A percentile compares a stretch with the other conserved stretches of the same genome.
phyloP scores from a whole-genome alignment of 2,113 vertebrate genomes.

The Axis porcinus region DNA sequence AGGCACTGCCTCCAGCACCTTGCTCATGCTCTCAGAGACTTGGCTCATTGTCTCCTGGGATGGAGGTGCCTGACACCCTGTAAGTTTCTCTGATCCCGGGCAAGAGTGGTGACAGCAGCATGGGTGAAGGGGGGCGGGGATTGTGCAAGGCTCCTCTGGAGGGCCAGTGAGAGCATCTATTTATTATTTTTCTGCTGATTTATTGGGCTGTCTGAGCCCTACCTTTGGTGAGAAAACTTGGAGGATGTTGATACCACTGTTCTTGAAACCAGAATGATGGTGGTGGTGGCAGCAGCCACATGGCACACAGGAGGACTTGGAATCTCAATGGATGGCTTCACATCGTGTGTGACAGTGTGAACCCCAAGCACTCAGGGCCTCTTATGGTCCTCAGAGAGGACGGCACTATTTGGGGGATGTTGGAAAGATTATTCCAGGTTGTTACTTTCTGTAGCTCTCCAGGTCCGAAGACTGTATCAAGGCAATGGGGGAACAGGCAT shows the following conservation, averaged over 20 bases:
- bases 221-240: not conserved
- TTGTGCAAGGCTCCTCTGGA: slow-evolving; percentile 47
- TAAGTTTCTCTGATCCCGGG: not conserved
- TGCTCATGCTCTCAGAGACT: slow-evolving; percentile 34
- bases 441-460: not conserved
- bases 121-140: not conserved
- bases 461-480: not conserved
- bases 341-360: fast-evolving
- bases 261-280: not conserved
- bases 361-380: not conserved
- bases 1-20: not conserved
- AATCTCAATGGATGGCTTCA: not conserved
- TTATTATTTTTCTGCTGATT: slow-evolving; percentile 55
- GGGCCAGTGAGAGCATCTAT: slow-evolving; percentile 64
- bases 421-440: not conserved
- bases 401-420: not conserved
- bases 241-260: not conserved
- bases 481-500: not conserved
- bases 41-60: slow-evolving; percentile 47
- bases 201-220: not conserved
- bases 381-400: not conserved
- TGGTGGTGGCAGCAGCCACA: not conserved
- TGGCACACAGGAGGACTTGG: not conserved
- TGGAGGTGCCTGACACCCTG: not conserved
- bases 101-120: not conserved